These are phyloP conservation scores for Idris sp. DNA, from an alignment of 1,140 invertebrate species.

Conservation along the genomic window DNA sequence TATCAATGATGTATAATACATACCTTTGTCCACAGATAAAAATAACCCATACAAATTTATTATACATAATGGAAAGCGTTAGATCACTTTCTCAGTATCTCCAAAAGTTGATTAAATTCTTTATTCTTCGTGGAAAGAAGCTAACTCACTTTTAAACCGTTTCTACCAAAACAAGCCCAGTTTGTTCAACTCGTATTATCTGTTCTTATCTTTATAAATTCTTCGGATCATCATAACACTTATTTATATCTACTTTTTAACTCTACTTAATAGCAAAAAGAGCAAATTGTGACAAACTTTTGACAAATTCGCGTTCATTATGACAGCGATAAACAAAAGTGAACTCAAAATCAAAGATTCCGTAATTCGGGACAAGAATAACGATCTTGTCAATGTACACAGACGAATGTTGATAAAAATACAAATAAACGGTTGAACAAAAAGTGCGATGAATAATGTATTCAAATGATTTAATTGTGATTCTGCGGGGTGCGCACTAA, in stretches of 20 bases:
- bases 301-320: neutral
- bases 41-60: no score
- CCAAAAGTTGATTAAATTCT: no score
- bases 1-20: no score
- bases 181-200: no score
- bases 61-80: no score
- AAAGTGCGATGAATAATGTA: slow-evolving; percentile 53
- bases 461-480: slow-evolving; percentile 58
- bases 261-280: no score
- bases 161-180: no score
- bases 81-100: no score
- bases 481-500: slow-evolving; percentile 22
- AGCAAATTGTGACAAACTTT: slow-evolving; percentile 9
- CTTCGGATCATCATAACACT: neutral
- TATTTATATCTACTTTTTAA: slow-evolving; percentile 4
- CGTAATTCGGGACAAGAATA: slow-evolving; percentile 33
- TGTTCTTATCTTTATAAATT: slow-evolving; percentile 12
- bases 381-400: slow-evolving; percentile 49
- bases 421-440: slow-evolving; percentile 30
- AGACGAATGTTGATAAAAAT: slow-evolving; percentile 43
- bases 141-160: no score
- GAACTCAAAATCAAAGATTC: slow-evolving; percentile 36
- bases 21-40: no score
- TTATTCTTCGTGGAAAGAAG: no score
- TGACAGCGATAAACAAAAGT: neutral